Evolutionary conservation across 2,113 vertebrate genomes (phyloP).

Genomic region (Rhagologus leucostigma): DNA sequence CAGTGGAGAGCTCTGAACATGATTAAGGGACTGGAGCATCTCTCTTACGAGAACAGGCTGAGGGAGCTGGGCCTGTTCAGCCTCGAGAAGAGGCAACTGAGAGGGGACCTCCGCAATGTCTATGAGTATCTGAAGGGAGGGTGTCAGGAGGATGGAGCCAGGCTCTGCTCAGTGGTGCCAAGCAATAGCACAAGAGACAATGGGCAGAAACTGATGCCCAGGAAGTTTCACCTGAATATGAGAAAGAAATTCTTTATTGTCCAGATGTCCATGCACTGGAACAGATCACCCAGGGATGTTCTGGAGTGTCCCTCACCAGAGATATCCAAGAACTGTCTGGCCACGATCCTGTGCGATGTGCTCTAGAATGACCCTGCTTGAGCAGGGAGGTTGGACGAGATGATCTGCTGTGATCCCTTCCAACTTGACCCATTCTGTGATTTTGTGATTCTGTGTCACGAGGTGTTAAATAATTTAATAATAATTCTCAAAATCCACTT

Average conservation of each 20-base stretch:
- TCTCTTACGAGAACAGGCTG: fast-evolving
- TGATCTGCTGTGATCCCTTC: not conserved
- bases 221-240: not conserved
- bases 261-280: not conserved
- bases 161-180: not conserved
- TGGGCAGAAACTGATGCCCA: not conserved
- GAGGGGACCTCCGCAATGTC: not conserved
- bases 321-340: not conserved
- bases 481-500: not conserved
- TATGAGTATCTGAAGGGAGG: not conserved
- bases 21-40: not conserved
- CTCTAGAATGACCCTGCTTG: not conserved
- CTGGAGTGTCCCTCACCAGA: not conserved
- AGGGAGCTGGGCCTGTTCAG: not conserved
- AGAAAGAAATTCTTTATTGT: not conserved
- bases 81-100: fast-evolving
- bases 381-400: not conserved
- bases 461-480: not conserved
- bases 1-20: no score
- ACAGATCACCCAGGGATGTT: fast-evolving
- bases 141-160: not conserved
- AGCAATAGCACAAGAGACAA: fast-evolving
- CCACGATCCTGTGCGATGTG: not conserved
- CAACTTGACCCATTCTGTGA: not conserved
- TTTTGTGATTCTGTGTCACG: not conserved